Base-by-base conservation (phyloP, 2,797 vertebrate species). In the Sebastes cheni region DNA sequence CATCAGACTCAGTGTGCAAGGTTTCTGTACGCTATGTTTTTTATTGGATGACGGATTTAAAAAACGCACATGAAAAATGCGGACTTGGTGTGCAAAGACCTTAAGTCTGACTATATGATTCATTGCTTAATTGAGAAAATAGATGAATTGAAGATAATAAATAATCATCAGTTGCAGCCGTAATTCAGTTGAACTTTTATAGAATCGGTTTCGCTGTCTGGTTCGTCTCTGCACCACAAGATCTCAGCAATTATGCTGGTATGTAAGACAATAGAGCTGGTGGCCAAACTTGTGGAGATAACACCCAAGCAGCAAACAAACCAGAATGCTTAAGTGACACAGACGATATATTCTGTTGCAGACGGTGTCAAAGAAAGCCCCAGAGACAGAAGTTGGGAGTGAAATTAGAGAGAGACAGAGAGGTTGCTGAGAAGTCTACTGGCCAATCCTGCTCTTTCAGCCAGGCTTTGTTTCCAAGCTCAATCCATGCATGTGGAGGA, bases 401-500 rank as follows among this genome's bases (percentile, higher is more conserved):
- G 4, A 68, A 79, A 77, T 69, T 23, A 55, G 55, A 86, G 25
- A 67, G 22, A 46, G 20, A 46, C 2, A 55, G 52, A 59, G 32
- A 54, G 27, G 69, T 66, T 60, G 78, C 69, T 81, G 68, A 79
- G 68, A 72, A 75, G 70, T 73, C 75, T 65, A 61, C 68, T 75
- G 68, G 25, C 82, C 89, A 86, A 89, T 80, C 68, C 77, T 46
- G 81, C 18, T 20, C 71, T 87, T 75, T 68, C 72, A 84, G 84
- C 86, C 84, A 87, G 75, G 89, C 90, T 89, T 87, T 71, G 80
- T 86, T 88, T 87, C 88, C 86, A 92, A 89, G 89, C 72, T 90
- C 86, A 92, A 83, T 82, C 88, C 92, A 93, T 95, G 93, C 93
- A 93, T 61, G 34, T 82, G 85, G 81, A 80, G 69, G 84, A 92